phyloP scores from a whole-genome alignment of 2,113 vertebrate genomes.

The Speoplatyrhinus poulsoni region DNA sequence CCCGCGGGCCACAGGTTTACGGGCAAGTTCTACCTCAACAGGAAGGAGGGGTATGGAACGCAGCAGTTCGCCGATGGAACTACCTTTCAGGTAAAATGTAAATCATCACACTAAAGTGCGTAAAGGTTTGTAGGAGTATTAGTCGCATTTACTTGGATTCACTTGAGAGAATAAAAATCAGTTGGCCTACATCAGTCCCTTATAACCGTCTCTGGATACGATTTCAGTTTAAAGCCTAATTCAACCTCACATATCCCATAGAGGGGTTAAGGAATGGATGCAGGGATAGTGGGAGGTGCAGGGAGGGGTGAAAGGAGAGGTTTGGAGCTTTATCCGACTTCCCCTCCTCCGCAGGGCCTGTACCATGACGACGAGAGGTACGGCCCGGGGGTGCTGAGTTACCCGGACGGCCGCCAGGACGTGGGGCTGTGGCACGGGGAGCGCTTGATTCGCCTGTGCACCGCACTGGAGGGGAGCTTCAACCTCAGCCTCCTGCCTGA shows the following conservation, averaged over 20 bases:
- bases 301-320: neutral
- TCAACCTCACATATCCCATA: too few relatives aligned
- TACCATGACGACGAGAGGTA: slow-evolving; percentile 80
- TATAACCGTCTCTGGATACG: too few relatives aligned
- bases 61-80: slow-evolving; percentile 70
- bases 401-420: slow-evolving; percentile 77
- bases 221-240: too few relatives aligned
- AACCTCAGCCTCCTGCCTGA: slow-evolving; percentile 71
- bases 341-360: slow-evolving; percentile 76
- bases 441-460: slow-evolving; percentile 78
- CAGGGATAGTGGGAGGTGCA: too few relatives aligned
- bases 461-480: slow-evolving; percentile 58
- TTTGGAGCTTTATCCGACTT: neutral
- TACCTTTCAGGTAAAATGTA: slow-evolving; percentile 77
- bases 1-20: slow-evolving; percentile 79
- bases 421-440: slow-evolving; percentile 83
- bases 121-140: neutral
- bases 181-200: too few relatives aligned
- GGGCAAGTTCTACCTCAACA: slow-evolving; percentile 85
- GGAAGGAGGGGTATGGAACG: slow-evolving; percentile 84
- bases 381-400: slow-evolving; percentile 81
- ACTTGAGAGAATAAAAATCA: too few relatives aligned
- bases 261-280: neutral
- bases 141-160: neutral
- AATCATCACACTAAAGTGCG: neutral